Conservation (phyloP, 2,113 vertebrate species). For the Mastomys coucha region DNA sequence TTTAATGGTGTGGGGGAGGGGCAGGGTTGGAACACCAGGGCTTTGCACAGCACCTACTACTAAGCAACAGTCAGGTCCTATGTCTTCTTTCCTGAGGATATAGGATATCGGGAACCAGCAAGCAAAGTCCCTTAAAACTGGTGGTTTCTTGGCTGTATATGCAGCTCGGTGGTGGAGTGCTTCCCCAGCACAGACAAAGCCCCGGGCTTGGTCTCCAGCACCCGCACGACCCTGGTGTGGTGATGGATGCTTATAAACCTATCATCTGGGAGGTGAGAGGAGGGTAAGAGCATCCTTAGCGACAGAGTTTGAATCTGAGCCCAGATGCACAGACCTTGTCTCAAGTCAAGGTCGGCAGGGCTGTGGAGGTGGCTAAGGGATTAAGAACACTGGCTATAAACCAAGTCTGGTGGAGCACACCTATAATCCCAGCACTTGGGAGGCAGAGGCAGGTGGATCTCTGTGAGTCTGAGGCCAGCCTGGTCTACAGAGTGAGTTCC, state of each 20-base stretch:
- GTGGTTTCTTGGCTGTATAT: constrained; percentile 80
- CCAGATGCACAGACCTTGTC: background rate
- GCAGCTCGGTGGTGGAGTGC: background rate
- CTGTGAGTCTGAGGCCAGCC: background rate
- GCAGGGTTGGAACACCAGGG: background rate
- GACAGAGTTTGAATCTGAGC: background rate
- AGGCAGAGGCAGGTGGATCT: background rate
- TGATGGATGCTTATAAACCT: background rate
- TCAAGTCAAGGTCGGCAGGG: background rate
- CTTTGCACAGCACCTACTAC: background rate
- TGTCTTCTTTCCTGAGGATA: constrained; percentile 81
- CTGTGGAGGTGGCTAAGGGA: background rate
- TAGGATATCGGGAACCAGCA: constrained; percentile 83
- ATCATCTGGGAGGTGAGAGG: background rate
- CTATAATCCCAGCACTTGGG: background rate
- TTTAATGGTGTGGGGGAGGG: background rate
- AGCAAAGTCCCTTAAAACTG: constrained; percentile 79
- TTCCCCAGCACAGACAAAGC: background rate
- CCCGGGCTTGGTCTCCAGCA: background rate
- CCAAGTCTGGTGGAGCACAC: background rate
- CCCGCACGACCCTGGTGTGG: background rate
- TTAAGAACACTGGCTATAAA: background rate
- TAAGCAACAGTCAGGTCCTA: background rate
- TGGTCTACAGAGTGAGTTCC: background rate
- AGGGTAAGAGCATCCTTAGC: background rate